Conservation (phyloP, 2,888 invertebrate species). For the Acronicta psi region DNA sequence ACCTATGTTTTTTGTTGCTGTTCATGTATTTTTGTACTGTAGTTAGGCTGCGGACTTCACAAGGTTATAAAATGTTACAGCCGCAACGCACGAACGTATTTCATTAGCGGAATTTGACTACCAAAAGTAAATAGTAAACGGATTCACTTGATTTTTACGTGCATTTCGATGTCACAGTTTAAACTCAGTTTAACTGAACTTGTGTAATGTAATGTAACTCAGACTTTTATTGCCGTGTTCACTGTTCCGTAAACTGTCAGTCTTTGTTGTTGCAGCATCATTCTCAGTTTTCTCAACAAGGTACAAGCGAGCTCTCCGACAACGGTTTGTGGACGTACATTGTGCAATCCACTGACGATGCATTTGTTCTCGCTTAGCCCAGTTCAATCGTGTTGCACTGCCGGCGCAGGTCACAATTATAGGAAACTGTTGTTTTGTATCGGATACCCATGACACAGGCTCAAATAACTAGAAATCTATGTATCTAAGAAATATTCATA, state of each 20-base stretch:
- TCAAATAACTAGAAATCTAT: too few species aligned
- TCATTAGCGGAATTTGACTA: constrained; percentile 72
- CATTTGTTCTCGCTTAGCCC: constrained; percentile 59
- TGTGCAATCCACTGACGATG: constrained; percentile 63
- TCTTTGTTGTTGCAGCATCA: constrained; percentile 68
- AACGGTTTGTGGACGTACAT: constrained; percentile 58
- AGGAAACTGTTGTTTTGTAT: not conserved
- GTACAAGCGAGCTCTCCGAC: constrained; percentile 57
- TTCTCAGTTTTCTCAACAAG: constrained; percentile 59
- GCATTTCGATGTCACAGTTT: constrained; percentile 39
- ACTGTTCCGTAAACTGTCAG: constrained; percentile 71
- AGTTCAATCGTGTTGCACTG: constrained; percentile 52
- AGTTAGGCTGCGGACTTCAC: constrained; percentile 42
- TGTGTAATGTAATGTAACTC: constrained; percentile 51
- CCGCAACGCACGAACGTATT: constrained; percentile 65
- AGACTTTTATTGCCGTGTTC: constrained; percentile 61
- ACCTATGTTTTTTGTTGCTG: constrained; percentile 23
- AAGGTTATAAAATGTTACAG: constrained; percentile 63
- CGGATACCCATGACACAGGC: too few species aligned
- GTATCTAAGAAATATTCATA: too few species aligned
- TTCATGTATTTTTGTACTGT: constrained; percentile 35
- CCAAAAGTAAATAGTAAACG: constrained; percentile 52
- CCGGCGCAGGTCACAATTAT: not conserved
- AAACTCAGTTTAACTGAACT: constrained; percentile 38
- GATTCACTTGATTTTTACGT: constrained; percentile 45